phyloP scores from a whole-genome alignment of 2,888 invertebrate species.

The Carterocephalus palaemon region DNA sequence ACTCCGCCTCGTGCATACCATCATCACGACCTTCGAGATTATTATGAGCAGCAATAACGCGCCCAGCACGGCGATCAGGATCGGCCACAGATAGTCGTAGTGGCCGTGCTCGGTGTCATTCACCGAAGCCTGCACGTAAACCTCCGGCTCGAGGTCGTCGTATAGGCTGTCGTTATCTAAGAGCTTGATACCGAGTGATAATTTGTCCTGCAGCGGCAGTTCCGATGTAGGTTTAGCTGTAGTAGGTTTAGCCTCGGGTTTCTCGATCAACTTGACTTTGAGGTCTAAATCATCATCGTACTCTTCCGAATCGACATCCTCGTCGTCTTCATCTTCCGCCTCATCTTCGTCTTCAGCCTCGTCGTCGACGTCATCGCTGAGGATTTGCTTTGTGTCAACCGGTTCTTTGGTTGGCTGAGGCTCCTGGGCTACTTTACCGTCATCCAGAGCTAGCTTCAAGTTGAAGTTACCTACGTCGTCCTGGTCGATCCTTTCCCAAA shows the following conservation, averaged over 20 bases:
- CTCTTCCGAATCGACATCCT: conserved; percentile 56
- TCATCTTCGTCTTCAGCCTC: conserved; percentile 59
- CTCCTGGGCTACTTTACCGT: conserved; percentile 58
- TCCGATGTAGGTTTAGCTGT: conserved; percentile 29
- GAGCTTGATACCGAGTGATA: conserved; percentile 58
- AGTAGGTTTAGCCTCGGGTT: conserved; percentile 36
- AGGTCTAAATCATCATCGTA: conserved; percentile 61
- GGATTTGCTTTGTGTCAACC: conserved; percentile 40
- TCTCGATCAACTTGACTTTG: conserved; percentile 62
- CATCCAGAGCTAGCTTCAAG: conserved; percentile 64
- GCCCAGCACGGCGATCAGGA: conserved; percentile 78
- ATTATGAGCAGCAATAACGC: conserved; percentile 76
- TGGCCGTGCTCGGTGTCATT: conserved; percentile 61
- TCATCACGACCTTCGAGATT: conserved; percentile 73
- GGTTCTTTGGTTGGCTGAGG: conserved; percentile 31
- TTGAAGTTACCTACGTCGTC: conserved; percentile 63
- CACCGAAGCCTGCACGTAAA: conserved; percentile 53
- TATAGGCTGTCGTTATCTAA: conserved; percentile 53
- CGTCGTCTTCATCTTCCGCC: conserved; percentile 51
- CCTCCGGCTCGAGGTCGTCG: conserved; percentile 51
- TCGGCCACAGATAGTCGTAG: conserved; percentile 78
- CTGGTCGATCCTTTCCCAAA: conserved; percentile 69
- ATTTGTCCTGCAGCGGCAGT: conserved; percentile 36
- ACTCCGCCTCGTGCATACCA: conserved; percentile 54
- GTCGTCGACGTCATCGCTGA: conserved; percentile 53